Evolutionary conservation across 2,797 vertebrate genomes (phyloP).

Genomic region (Megalops cyprinoides): DNA sequence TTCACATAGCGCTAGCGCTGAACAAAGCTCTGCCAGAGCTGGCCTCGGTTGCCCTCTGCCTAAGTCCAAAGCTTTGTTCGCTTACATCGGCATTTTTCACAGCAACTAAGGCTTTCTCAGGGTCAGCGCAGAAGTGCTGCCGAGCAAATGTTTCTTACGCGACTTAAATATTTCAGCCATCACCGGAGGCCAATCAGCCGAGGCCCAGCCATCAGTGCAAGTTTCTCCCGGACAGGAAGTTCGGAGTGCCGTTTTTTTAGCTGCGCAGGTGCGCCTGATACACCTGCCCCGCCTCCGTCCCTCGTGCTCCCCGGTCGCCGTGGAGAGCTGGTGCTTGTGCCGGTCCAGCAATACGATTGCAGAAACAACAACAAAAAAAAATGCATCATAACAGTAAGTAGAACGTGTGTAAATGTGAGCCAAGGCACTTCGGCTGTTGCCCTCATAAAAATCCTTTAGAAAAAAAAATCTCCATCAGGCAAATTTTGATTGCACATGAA

Average conservation of each 20-base stretch:
- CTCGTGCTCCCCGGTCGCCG: constrained; percentile 64
- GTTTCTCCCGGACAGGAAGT: constrained; percentile 36
- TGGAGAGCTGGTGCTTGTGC: constrained; percentile 71
- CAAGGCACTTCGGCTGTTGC: constrained; percentile 8
- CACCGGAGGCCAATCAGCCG: constrained; percentile 29
- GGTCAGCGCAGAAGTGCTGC: too few relatives aligned
- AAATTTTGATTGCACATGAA: constrained; percentile 64
- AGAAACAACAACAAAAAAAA: constrained; percentile 33
- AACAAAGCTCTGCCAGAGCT: constrained; percentile 36
- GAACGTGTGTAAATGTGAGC: background rate
- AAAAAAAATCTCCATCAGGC: constrained; percentile 57
- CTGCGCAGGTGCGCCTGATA: background rate
- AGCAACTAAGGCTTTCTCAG: constrained; percentile 58
- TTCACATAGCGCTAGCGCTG: constrained; percentile 45
- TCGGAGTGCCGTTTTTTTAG: background rate
- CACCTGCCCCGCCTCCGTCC: constrained; percentile 42
- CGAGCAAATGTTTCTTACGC: too few relatives aligned
- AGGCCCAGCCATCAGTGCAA: constrained; percentile 63
- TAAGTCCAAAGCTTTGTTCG: background rate
- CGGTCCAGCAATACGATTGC: constrained; percentile 32
- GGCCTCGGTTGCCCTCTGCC: constrained; percentile 27
- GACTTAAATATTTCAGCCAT: constrained; percentile 29
- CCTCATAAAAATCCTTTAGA: constrained; percentile 45
- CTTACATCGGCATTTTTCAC: constrained; percentile 62
- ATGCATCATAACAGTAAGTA: constrained; percentile 36